Conservation (phyloP, 2,797 vertebrate species). For the Etheostoma nigrum region DNA sequence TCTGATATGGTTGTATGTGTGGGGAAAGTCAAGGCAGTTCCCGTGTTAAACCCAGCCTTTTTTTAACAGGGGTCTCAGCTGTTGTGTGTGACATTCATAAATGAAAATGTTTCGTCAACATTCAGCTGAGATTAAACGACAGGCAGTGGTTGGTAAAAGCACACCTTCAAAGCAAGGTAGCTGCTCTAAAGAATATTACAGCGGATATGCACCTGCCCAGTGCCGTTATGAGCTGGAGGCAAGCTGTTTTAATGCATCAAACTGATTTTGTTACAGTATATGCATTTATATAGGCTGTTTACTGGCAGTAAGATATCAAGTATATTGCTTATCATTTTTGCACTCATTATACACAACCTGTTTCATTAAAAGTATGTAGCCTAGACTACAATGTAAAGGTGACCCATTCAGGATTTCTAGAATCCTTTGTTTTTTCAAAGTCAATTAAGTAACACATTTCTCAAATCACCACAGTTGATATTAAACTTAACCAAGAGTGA, state of each 20-base stretch:
- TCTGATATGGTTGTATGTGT: slow-evolving; percentile 28
- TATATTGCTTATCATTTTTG: slow-evolving; percentile 11
- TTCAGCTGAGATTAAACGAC: slow-evolving; percentile 17
- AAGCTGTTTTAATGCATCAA: slow-evolving; percentile 34
- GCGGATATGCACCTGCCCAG: slow-evolving; percentile 25
- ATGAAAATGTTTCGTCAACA: slow-evolving; percentile 12
- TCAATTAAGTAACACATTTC: slow-evolving; percentile 10
- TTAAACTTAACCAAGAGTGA: slow-evolving; percentile 15
- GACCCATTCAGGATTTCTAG: slow-evolving; percentile 10
- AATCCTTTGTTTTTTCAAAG: not conserved
- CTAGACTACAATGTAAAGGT: slow-evolving; percentile 12
- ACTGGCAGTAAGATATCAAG: slow-evolving; percentile 29
- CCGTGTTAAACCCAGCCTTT: not conserved
- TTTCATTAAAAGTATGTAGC: slow-evolving; percentile 22
- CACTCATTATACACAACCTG: slow-evolving; percentile 13
- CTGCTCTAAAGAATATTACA: slow-evolving; percentile 2
- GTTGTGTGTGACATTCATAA: slow-evolving; percentile 8
- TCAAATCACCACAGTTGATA: not conserved
- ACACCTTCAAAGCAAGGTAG: slow-evolving; percentile 25
- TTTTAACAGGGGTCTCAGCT: slow-evolving; percentile 17
- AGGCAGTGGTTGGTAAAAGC: slow-evolving; percentile 21
- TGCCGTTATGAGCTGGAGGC: slow-evolving; percentile 19
- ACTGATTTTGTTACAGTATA: slow-evolving; percentile 29
- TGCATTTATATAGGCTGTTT: slow-evolving; percentile 60
- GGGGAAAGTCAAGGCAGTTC: slow-evolving; percentile 3